These are phyloP conservation scores for Leuctra nigra DNA, from an alignment of 2,888 invertebrate genomes.

Conservation along the genomic window DNA sequence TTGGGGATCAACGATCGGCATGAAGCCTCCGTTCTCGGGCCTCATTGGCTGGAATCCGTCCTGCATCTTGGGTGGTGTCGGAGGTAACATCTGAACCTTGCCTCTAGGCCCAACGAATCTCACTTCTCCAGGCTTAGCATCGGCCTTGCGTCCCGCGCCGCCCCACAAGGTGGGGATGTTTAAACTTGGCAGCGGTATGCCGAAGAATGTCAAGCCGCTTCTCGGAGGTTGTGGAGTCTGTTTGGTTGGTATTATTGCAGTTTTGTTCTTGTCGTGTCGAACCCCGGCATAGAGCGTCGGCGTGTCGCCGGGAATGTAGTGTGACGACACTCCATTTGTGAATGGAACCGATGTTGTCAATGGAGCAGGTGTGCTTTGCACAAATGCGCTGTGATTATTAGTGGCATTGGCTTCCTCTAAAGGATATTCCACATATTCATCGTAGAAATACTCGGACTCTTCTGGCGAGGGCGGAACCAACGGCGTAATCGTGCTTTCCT, in stretches of 20 bases:
- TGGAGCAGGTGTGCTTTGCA: conserved; percentile 6
- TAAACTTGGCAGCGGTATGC: conserved; percentile 65
- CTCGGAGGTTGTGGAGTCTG: conserved; percentile 42
- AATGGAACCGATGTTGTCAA: conserved; percentile 8
- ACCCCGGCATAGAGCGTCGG: conserved; percentile 52
- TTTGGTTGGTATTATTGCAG: conserved; percentile 23
- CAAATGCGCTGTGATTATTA: conserved; percentile 24
- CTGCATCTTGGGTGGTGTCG: conserved; percentile 46
- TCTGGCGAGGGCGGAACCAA: conserved; percentile 56
- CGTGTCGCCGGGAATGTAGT: conserved; percentile 49
- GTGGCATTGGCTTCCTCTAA: conserved; percentile 48
- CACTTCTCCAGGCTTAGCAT: conserved; percentile 34
- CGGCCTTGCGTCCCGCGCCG: conserved; percentile 39
- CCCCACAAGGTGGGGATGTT: conserved; percentile 50
- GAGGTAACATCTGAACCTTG: conserved; percentile 40
- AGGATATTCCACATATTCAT: conserved; percentile 69
- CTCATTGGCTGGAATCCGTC: conserved; percentile 66
- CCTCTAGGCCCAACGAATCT: conserved; percentile 24
- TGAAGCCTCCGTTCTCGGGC: conserved; percentile 67
- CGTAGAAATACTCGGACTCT: conserved; percentile 76
- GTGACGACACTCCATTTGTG: conserved; percentile 30
- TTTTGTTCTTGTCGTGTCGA: conserved; percentile 36
- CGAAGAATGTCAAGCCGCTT: conserved; percentile 75
- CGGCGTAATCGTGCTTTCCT: conserved; percentile 35
- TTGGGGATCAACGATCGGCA: conserved; percentile 54